A percentile compares a stretch with the other conserved stretches of the same genome.
These are phyloP conservation scores for Hololepta plana DNA, from an alignment of 2,888 invertebrate genomes.

Conservation along the genomic window DNA sequence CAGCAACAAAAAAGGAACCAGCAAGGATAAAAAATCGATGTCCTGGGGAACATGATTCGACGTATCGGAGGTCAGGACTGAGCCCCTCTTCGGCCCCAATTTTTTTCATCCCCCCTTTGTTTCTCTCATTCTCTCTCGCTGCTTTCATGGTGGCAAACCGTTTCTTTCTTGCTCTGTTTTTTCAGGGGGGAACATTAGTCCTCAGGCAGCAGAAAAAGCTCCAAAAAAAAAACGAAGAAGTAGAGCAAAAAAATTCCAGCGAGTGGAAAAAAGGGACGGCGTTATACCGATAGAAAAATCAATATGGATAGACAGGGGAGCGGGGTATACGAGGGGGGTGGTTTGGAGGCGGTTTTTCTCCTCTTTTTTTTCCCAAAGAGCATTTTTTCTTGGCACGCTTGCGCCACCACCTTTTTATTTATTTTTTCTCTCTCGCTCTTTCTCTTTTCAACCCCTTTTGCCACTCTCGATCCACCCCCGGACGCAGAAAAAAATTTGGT, in stretches of 20 bases:
- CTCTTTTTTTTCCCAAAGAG: constrained; percentile 1
- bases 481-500: constrained; percentile 2
- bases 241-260: no score
- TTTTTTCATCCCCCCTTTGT: no score
- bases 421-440: no score
- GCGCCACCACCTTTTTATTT: constrained; percentile 6
- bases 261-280: no score
- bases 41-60: constrained; percentile 23
- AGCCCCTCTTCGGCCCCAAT: constrained; percentile 7
- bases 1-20: not conserved
- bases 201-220: no score
- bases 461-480: constrained; percentile 4
- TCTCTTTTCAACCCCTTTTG: no score
- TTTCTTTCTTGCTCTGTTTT: no score
- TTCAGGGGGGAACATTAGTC: no score
- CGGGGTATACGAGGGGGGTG: constrained; percentile 8
- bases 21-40: constrained; percentile 16
- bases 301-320: constrained; percentile 20
- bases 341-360: constrained; percentile 6
- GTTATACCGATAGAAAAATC: constrained; percentile 19
- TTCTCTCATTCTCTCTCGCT: no score
- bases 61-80: constrained; percentile 25
- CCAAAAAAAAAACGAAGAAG: no score
- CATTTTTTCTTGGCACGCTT: constrained; percentile 6
- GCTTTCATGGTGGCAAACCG: no score